These are phyloP conservation scores for Chaetura pelagica DNA, from an alignment of 2,113 vertebrate species.

Conservation along the genomic window DNA sequence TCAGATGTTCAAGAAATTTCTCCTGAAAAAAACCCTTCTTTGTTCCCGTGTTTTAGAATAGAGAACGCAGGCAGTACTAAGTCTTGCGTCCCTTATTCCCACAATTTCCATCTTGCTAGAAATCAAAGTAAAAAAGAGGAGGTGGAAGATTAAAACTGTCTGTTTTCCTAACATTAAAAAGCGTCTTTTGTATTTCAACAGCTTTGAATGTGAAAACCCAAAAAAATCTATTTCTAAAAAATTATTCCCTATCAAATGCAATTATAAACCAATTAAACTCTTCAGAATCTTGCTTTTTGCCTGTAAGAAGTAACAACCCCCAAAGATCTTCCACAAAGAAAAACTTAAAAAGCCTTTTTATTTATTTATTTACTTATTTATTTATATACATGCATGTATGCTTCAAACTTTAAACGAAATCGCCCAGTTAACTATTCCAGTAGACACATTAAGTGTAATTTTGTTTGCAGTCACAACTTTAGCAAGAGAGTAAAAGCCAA, in stretches of 20 bases:
- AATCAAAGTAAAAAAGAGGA: slow-evolving; percentile 27
- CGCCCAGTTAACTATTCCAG: not conserved
- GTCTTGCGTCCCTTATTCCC: not conserved
- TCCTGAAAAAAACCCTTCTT: not conserved
- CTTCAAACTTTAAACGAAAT: not conserved
- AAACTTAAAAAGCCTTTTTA: not conserved
- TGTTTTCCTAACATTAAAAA: slow-evolving; percentile 15
- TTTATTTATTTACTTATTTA: not conserved
- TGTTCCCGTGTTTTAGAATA: slow-evolving; percentile 23
- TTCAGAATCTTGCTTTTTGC: not conserved
- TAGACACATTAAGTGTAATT: not conserved
- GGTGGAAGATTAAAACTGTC: slow-evolving; percentile 29
- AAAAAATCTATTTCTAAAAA: slow-evolving; percentile 39
- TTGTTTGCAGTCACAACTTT: slow-evolving; percentile 1
- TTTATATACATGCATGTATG: not conserved
- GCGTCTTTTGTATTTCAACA: slow-evolving; percentile 33
- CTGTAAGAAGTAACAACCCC: not conserved
- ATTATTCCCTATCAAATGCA: not conserved
- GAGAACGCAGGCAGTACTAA: not conserved
- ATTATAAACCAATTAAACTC: slow-evolving; percentile 26
- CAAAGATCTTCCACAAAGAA: not conserved
- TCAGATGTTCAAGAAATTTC: slow-evolving; percentile 19
- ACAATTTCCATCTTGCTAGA: not conserved
- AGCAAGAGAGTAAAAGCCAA: slow-evolving; percentile 16
- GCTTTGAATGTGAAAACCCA: slow-evolving; percentile 32